Base-by-base conservation (phyloP, 2,797 vertebrate species). In the Amphiprion clarkii region DNA sequence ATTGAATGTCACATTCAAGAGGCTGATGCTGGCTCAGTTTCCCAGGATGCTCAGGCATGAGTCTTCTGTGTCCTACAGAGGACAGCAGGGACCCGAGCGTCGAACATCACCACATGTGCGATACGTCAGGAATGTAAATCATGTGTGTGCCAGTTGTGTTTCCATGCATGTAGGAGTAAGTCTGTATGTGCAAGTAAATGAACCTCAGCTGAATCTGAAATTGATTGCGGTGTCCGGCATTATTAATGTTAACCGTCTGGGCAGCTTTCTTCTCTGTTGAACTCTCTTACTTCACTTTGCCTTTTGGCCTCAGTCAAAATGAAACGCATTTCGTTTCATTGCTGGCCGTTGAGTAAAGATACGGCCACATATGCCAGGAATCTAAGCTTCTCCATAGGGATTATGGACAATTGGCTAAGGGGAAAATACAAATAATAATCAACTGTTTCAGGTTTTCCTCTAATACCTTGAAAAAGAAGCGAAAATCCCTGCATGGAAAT, bases 351-450 rank as follows among this genome's bases (percentile, higher is more conserved):
- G 69, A 86, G 86, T 87, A 81, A 91, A 90, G 77, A 91, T 87
- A 78, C 82, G 62, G 55, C 74, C 52, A 29, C 52, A 78, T 66
- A 71, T 77, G 82, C 83, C 79, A 84, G 81, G 88, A 88, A 90
- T 91, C 81, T 74, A 90, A 92, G 86, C 87, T 92, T 70, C 77
- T 86, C 83, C 78, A 66, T 76, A 67, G 74, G 87, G 90, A 93
- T 92, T 91, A 93, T 11, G 77, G 74, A 89, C 88, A 92, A 89
- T 89, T 92, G 85, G 88, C 81, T 86, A 71, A 80, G 74, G 74
- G 68, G 57, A 56, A 78, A 88, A 85, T 77, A 81, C 70, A 89
- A 89, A 92, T 81, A 87, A 89, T 86, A 85, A 90, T 90, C 86
- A 90, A 61, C 82, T 88, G 82, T 91, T 92, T 85, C 87, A 36